Evolutionary conservation across 2,797 vertebrate species (phyloP), one percentile per base, ranked within the genome.

Genomic region (Schizothorax lantsangensis): DNA sequence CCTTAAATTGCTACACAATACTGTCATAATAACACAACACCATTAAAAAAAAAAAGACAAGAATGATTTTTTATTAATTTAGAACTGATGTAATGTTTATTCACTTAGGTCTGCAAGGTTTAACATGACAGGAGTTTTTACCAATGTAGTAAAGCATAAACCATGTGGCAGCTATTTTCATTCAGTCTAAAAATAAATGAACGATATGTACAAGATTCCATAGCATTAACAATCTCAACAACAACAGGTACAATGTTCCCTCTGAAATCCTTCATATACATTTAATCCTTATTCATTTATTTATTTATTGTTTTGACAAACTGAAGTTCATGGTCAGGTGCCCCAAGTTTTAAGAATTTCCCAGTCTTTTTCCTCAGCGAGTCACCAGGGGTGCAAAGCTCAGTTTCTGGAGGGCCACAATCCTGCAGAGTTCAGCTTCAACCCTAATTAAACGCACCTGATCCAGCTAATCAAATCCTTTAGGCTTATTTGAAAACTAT

Each of bases 171-270:
- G 40, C 36, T 45, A 26, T 43, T 47, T 47, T 14, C 71, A 73
- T 2, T 43, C 2, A 23, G 98, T 99, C 98, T 99, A 99, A 97
- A 99, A 94, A 94, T 95, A 96, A 93, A 94, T 92, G 73, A 96
- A 95, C 95, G 94, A 97, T 98, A 99, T 99, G 96, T 98, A 98
- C 97, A 98, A 95, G 96, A 97, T 95, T 96, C 93, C 92, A 96
- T 96, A 97, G 96, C 95, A 95, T 95, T 97, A 93, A 95, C 97
- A 97, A 68, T 33, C 6, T 68, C 30, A 68, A 36, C 15, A 19
- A 68, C 30, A 19, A 97, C 95, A 95, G 96, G 97, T 96, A 96
- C 95, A 94, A 93, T 94, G 92, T 95, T 96, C 94, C 96, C 95
- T 97, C 96, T 97, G 97, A 98, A 96, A 96, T 96, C 97, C 97